Base-by-base conservation (phyloP, 2,888 invertebrate genomes). In the Tinea trinotella region DNA sequence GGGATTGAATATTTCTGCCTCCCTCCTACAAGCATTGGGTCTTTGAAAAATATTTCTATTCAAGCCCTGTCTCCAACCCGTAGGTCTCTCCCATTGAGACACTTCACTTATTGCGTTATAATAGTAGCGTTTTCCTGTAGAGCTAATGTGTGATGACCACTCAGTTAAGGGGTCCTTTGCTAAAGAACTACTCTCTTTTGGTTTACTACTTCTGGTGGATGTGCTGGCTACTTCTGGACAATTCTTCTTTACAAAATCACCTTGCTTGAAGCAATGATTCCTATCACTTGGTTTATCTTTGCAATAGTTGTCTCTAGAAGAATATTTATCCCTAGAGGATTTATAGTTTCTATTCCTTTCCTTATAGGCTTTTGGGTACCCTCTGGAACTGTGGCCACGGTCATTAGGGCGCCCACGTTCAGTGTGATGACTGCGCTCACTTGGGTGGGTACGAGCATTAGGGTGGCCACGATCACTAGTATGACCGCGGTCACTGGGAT, bases 31-130 rank as follows among this genome's bases (percentile, higher is more conserved):
- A 15, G 83, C 83, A 63, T 73, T 72, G 53, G 80, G 79, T 62
- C 84, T 71, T 60, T 84, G 82, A 58, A 83, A 80, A 57, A 83
- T 78, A 74, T 72, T 83, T 80, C 50, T 15, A 12, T 15, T n/a
- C n/a, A n/a, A n/a, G n/a, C n/a, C n/a, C n/a, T n/a, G n/a, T n/a
- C n/a, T n/a, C 96, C 97, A 98, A 82, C 98, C 98, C 76, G 95
- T 91, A 64, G 99, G 99, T 76, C 97, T 98, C 81, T 98, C 98
- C 98, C 99, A 99, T 84, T 98, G 98, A 64, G 98, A 98, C 67
- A 97, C 95, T 89, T 98, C 98, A 64, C 97, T 97, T 87, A 95
- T 93, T 88, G 95, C 95, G 88, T 99, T 98, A 89, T 98, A 99
- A 88, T 98, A 99, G 91, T 99, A 99, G 89, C 94, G 95, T 89